A percentile compares a stretch with the other conserved stretches of the same genome.
Evolutionary conservation across 2,888 invertebrate genomes (phyloP).

Genomic region (Carabus problematicus): DNA sequence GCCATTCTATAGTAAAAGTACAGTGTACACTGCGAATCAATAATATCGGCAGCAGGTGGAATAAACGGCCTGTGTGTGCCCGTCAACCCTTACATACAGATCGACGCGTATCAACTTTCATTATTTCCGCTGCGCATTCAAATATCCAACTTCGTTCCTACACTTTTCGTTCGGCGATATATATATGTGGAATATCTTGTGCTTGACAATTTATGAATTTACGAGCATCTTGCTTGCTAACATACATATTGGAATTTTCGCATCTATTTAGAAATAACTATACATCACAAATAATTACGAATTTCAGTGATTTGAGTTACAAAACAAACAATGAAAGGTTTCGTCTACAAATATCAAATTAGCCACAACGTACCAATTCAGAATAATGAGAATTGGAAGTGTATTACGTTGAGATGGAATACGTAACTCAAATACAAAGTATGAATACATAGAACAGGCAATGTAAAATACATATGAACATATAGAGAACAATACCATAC

Average conservation of each 20-base stretch:
- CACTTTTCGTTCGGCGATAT: not conserved
- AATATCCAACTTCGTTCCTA: slow-evolving; percentile 18
- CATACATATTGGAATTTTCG: no score
- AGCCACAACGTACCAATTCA: no score
- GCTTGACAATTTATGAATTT: slow-evolving; percentile 15
- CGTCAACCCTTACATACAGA: not conserved
- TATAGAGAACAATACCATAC: not conserved
- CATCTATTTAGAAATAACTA: no score
- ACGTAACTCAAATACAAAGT: no score
- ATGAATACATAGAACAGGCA: no score
- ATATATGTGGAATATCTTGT: not conserved
- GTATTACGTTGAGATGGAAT: no score
- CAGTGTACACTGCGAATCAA: slow-evolving; percentile 20
- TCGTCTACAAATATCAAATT: no score
- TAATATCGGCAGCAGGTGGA: slow-evolving; percentile 21
- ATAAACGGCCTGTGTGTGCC: not conserved
- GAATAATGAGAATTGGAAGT: no score
- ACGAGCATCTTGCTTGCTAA: not conserved
- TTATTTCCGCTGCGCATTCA: slow-evolving; percentile 11
- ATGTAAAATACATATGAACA: not conserved
- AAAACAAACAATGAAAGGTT: no score
- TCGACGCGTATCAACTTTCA: slow-evolving; percentile 18
- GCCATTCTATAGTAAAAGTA: not conserved
- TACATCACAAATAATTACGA: no score
- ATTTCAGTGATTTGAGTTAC: no score